These are phyloP conservation scores for Poeciliopsis retropinna DNA, from an alignment of 2,113 vertebrate genomes.

Conservation along the genomic window DNA sequence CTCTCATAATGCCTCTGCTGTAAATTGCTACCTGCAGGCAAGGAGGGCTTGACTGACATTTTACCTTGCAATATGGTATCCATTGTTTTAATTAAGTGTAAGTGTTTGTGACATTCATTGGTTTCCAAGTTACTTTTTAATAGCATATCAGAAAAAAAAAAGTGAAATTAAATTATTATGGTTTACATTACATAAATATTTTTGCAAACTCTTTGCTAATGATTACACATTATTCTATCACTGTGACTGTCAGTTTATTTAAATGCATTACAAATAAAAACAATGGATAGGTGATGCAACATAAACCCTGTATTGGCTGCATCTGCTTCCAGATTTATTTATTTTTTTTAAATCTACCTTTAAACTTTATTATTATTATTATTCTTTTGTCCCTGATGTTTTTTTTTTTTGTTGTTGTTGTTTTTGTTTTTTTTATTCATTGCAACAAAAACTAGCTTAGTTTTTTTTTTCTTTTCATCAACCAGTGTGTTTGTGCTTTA, in stretches of 20 bases:
- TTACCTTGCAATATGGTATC: slow-evolving; percentile 89
- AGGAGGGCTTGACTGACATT: slow-evolving; percentile 89
- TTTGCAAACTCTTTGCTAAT: slow-evolving; percentile 74
- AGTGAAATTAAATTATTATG: slow-evolving; percentile 65
- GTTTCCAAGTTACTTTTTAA: slow-evolving; percentile 88
- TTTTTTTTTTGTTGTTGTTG: slow-evolving; percentile 20
- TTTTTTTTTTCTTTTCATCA: slow-evolving; percentile 23
- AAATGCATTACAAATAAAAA: slow-evolving; percentile 70
- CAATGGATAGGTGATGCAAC: slow-evolving; percentile 46
- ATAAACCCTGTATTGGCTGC: slow-evolving; percentile 42
- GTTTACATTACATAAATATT: slow-evolving; percentile 79
- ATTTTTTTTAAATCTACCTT: neutral
- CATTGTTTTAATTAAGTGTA: slow-evolving; percentile 99
- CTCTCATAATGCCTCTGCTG: slow-evolving; percentile 85
- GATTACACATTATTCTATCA: slow-evolving; percentile 71
- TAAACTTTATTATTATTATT: slow-evolving; percentile 26
- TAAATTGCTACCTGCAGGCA: slow-evolving; percentile 88
- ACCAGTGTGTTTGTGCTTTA: slow-evolving; percentile 36
- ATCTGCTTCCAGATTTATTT: slow-evolving; percentile 4
- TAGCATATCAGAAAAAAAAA: slow-evolving; percentile 67
- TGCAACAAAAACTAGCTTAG: slow-evolving; percentile 33
- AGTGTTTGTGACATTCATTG: slow-evolving; percentile 92
- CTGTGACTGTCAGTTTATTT: slow-evolving; percentile 63
- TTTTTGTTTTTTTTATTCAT: slow-evolving; percentile 27
- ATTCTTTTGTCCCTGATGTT: slow-evolving; percentile 15